phyloP scores from a whole-genome alignment of 2,888 invertebrate genomes.

The Hirtodrosophila duncani region DNA sequence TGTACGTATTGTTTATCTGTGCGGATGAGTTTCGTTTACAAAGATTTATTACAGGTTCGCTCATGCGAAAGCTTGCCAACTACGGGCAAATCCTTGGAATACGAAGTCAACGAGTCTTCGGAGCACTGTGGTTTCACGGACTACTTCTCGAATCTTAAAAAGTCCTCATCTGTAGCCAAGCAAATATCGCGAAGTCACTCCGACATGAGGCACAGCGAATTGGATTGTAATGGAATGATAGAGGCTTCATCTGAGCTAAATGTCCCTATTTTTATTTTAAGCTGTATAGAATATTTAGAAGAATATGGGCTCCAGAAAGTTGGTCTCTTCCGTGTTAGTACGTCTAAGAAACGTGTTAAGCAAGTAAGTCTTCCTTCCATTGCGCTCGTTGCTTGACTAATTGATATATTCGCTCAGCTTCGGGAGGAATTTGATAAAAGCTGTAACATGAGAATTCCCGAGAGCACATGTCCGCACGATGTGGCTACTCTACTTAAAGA shows the following conservation, averaged over 20 bases:
- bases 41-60: conserved; percentile 82
- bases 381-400: neutral
- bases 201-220: conserved; percentile 75
- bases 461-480: conserved; percentile 91
- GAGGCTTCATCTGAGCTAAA: conserved; percentile 32
- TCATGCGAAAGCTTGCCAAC: conserved; percentile 86
- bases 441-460: conserved; percentile 83
- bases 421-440: conserved; percentile 94
- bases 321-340: conserved; percentile 94
- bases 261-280: conserved; percentile 88
- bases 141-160: conserved; percentile 62
- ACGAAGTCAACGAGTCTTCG: conserved; percentile 11
- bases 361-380: conserved; percentile 82
- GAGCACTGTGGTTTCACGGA: conserved; percentile 9
- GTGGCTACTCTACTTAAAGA: conserved; percentile 95
- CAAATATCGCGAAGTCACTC: conserved; percentile 79
- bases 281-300: conserved; percentile 90
- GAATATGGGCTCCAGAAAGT: conserved; percentile 89
- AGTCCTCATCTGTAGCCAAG: conserved; percentile 77
- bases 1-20: conserved; percentile 40
- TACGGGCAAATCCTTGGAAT: conserved; percentile 39
- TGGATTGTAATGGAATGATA: conserved; percentile 22
- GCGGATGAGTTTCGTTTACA: neutral
- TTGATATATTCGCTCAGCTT: conserved; percentile 85
- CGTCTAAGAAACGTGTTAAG: conserved; percentile 93